Conservation (phyloP, 1,140 invertebrate genomes). For the Lerema accius region DNA sequence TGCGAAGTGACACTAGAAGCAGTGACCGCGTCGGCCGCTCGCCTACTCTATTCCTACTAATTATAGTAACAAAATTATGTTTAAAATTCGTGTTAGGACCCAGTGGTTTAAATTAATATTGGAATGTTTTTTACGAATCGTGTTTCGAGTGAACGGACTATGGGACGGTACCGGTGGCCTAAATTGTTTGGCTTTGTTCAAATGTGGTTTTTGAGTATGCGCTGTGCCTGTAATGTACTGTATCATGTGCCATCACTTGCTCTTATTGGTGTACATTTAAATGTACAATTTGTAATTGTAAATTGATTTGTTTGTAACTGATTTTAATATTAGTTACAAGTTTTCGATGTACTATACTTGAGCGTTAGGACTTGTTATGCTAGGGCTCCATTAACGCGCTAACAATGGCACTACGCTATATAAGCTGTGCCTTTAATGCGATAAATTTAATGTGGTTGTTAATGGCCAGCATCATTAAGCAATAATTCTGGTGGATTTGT, state of each 20-base stretch:
- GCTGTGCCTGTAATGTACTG: slow-evolving; percentile 18
- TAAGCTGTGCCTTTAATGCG: too few species aligned
- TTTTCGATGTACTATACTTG: not conserved
- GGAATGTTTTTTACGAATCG: slow-evolving; percentile 11
- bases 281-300: slow-evolving; percentile 4
- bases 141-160: not conserved
- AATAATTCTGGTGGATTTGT: too few species aligned
- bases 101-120: slow-evolving; percentile 13
- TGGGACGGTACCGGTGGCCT: not conserved
- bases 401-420: too few species aligned
- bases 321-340: too few species aligned
- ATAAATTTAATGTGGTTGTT: too few species aligned
- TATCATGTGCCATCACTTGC: slow-evolving; percentile 22
- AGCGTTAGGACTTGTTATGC: too few species aligned
- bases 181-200: slow-evolving; percentile 8
- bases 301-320: not conserved
- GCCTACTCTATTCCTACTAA: slow-evolving; percentile 33
- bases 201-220: not conserved
- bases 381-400: too few species aligned
- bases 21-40: slow-evolving; percentile 20
- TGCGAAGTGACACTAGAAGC: slow-evolving; percentile 10
- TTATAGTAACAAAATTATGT: slow-evolving; percentile 32
- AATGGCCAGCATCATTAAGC: too few species aligned
- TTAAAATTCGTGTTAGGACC: slow-evolving; percentile 22
- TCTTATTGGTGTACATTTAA: slow-evolving; percentile 5